Evolutionary conservation across 2,797 vertebrate species (phyloP).

Genomic region (Sparus aurata): DNA sequence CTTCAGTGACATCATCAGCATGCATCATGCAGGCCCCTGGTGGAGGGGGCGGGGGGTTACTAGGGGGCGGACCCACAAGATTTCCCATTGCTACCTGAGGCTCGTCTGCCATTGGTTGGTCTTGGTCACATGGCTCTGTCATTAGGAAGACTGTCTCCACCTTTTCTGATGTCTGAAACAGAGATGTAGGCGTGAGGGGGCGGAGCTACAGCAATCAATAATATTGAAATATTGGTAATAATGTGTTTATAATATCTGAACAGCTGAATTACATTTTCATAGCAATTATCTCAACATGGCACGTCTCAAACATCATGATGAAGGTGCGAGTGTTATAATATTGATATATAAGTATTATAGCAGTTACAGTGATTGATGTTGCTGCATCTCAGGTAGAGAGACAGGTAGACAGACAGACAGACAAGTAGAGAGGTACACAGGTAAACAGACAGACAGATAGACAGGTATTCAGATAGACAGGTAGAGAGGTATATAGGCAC

Average conservation of each 20-base stretch:
- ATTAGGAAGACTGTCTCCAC: constrained; percentile 70
- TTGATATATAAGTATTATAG: too few relatives aligned
- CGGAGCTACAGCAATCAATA: not conserved
- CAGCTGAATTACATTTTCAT: too few relatives aligned
- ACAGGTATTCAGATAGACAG: not conserved
- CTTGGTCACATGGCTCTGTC: constrained; percentile 62
- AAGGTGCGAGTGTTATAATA: too few relatives aligned
- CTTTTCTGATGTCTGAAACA: constrained; percentile 87
- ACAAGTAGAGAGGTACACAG: too few relatives aligned
- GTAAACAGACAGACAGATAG: not conserved
- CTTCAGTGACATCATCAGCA: constrained; percentile 55
- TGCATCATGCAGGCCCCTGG: constrained; percentile 29
- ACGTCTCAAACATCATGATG: too few relatives aligned
- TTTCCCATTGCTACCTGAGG: constrained; percentile 78
- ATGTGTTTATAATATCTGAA: too few relatives aligned
- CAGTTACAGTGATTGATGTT: too few relatives aligned
- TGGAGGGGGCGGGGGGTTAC: constrained; percentile 43
- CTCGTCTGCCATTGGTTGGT: constrained; percentile 47
- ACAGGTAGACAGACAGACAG: too few relatives aligned
- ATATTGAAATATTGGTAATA: not conserved
- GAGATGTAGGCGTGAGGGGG: not conserved
- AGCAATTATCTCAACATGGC: too few relatives aligned
- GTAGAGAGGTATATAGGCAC: constrained; percentile 34
- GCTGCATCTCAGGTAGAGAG: too few relatives aligned
- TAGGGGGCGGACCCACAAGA: constrained; percentile 49